Conservation (phyloP, 2,113 vertebrate species). For the Sander vitreus region DNA sequence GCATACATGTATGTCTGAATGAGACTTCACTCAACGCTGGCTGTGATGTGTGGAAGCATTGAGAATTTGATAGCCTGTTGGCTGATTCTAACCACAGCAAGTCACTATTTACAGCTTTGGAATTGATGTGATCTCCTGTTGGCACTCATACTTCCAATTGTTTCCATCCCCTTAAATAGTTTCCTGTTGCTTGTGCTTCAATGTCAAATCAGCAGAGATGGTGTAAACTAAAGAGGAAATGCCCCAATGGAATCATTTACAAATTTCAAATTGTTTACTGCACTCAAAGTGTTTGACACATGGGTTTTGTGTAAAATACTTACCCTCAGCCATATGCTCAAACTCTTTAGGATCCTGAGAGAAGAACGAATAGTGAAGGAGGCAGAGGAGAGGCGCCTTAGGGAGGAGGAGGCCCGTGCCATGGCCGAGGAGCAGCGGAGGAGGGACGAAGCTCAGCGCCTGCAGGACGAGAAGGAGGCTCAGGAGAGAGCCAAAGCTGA, state of each 20-base stretch:
- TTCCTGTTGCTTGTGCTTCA: slow-evolving; percentile 10
- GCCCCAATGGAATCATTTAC: neutral
- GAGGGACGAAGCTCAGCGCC: slow-evolving; percentile 80
- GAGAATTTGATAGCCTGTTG: slow-evolving; percentile 32
- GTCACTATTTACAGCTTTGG: slow-evolving; percentile 41
- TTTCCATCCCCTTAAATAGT: slow-evolving; percentile 38
- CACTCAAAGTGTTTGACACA: neutral
- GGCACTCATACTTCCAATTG: slow-evolving; percentile 25
- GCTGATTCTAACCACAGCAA: slow-evolving; percentile 14
- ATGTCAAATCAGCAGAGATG: slow-evolving; percentile 1
- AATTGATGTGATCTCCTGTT: slow-evolving; percentile 19
- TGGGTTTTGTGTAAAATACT: neutral
- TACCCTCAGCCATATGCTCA: neutral
- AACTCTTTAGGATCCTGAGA: slow-evolving; percentile 79
- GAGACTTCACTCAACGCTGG: slow-evolving; percentile 25
- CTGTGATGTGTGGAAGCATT: neutral
- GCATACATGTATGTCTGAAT: slow-evolving; percentile 20
- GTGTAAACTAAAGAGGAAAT: slow-evolving; percentile 24
- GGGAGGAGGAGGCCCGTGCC: slow-evolving; percentile 85
- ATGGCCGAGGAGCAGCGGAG: slow-evolving; percentile 85
- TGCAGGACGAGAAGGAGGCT: slow-evolving; percentile 83
- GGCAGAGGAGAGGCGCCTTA: slow-evolving; percentile 85
- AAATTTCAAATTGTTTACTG: neutral
- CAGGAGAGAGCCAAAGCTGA: slow-evolving; percentile 86
- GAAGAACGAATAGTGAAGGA: slow-evolving; percentile 87